Base-by-base conservation (phyloP, 37 sponge, comb jelly and placozoan species). In the Ianthella basta region DNA sequence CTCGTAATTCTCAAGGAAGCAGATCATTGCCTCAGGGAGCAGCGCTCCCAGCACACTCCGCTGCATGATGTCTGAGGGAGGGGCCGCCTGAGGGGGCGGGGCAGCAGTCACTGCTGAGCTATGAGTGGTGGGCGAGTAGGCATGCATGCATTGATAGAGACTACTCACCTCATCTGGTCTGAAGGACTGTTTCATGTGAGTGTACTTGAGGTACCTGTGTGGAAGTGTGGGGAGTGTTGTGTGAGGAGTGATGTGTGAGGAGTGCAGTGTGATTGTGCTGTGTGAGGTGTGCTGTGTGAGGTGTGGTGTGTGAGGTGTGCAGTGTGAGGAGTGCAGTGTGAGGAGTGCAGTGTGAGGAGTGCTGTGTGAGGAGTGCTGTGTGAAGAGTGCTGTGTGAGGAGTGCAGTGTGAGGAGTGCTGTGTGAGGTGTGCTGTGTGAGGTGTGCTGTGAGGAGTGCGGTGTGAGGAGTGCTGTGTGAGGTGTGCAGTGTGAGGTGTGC, bases 21-120 rank as follows among this genome's bases (percentile, higher is more conserved):
- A 91, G 66, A 99, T 91, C 99, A 99, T 99, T 13, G 99, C 99
- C 88, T 99, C 98, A 39, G 98, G 98, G 56, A 97, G 41, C 59
- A 97, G 86, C 50, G 94, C 88, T 10, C 98, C 96, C 21, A 97
- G 80, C 36, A 97, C 91, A 40, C 94, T 93, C 3, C 90, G 78
- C 73, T 89, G 89, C 94, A 95, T 93, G 30, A 97, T 91, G 80
- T 97, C 96, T 37, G 94, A 93, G n/a, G 78, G 8, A 10, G 50
- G 50, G 32, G 78, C 54, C 4, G 84, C 61, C 69, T 80, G 85
- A n/a, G 50, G 50, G 50, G 50, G 50, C 50, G 50, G 50, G 8
- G 50, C 50, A 8, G 50, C 50, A 8, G 50, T n/a, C n/a, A n/a
- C 83, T 94, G 95, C 80, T 89, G 59, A 19, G 67, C 16, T 19